Percentiles rank a stretch among this genome's conserved stretches.
Evolutionary conservation across 2,113 vertebrate genomes (phyloP).

Genomic region (Hyla sarda): DNA sequence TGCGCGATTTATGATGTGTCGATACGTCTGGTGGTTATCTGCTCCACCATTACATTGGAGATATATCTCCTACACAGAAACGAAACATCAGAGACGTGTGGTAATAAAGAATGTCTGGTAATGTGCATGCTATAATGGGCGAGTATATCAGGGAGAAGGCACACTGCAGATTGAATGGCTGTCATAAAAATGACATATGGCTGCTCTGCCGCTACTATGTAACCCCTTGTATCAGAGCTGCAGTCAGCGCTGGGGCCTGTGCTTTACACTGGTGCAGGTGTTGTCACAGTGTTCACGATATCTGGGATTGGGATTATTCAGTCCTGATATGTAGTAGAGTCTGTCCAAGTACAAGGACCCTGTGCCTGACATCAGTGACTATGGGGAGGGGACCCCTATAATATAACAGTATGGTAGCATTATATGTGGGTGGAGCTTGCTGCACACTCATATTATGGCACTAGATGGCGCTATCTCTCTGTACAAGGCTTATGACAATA

Average conservation of each 20-base stretch:
- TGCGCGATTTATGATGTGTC: neutral
- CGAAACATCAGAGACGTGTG: neutral
- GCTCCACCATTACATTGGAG: neutral
- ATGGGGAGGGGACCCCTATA: neutral
- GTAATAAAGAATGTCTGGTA: conserved; percentile 13
- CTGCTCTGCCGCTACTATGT: neutral
- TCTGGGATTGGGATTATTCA: too few species aligned
- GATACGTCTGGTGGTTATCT: neutral
- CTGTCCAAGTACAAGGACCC: too few species aligned
- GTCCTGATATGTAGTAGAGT: too few species aligned
- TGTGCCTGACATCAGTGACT: neutral
- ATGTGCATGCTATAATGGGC: conserved; percentile 17
- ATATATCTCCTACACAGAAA: conserved; percentile 5
- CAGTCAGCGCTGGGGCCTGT: neutral
- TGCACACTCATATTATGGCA: neutral
- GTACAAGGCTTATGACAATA: neutral
- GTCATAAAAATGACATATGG: conserved; percentile 43
- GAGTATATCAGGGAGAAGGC: conserved; percentile 8
- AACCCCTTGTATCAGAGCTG: neutral
- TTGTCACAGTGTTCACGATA: too few species aligned
- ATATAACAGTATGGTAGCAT: neutral
- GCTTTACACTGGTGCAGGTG: neutral
- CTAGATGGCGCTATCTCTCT: neutral
- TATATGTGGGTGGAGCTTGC: neutral
- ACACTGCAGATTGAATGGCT: conserved; percentile 41